Percentiles rank a stretch among this genome's conserved stretches.
Conservation (phyloP, 1,140 invertebrate genomes). For the Chelonus insularis region DNA sequence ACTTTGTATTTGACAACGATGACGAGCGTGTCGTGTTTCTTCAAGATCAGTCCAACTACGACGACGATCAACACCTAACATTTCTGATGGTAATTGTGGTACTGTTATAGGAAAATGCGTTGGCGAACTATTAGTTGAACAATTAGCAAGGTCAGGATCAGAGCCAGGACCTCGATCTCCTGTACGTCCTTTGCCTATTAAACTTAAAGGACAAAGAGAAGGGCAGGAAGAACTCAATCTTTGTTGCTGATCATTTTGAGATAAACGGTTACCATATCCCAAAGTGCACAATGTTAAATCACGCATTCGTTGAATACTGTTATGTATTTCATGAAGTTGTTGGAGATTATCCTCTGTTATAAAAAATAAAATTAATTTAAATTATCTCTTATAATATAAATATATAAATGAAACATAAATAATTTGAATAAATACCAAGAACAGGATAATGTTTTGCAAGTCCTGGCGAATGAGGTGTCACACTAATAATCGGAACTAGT, state of each 20-base stretch:
- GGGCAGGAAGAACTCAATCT: constrained; percentile 77
- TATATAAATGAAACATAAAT: constrained; percentile 41
- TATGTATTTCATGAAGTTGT: constrained; percentile 74
- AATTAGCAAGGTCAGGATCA: constrained; percentile 58
- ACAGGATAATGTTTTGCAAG: constrained; percentile 66
- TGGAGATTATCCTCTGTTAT: constrained; percentile 73
- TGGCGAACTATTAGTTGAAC: constrained; percentile 60
- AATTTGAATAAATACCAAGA: too few relatives aligned
- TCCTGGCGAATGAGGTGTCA: constrained; percentile 81
- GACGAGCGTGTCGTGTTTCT: constrained; percentile 53
- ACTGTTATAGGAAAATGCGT: constrained; percentile 51
- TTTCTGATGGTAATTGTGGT: constrained; percentile 41
- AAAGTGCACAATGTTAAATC: constrained; percentile 63
- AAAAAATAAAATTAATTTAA: constrained; percentile 19
- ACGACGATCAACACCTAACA: constrained; percentile 61
- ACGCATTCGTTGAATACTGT: constrained; percentile 75
- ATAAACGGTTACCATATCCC: constrained; percentile 43
- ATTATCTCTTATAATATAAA: too few relatives aligned
- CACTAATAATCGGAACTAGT: constrained; percentile 79
- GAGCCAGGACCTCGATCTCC: constrained; percentile 55
- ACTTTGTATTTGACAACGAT: constrained; percentile 51
- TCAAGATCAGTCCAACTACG: constrained; percentile 84
- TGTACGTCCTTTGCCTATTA: constrained; percentile 33
- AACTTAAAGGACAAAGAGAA: constrained; percentile 60
- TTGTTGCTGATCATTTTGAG: constrained; percentile 46